Conservation (phyloP, 1,140 invertebrate species). For the Heliothis virescens region DNA sequence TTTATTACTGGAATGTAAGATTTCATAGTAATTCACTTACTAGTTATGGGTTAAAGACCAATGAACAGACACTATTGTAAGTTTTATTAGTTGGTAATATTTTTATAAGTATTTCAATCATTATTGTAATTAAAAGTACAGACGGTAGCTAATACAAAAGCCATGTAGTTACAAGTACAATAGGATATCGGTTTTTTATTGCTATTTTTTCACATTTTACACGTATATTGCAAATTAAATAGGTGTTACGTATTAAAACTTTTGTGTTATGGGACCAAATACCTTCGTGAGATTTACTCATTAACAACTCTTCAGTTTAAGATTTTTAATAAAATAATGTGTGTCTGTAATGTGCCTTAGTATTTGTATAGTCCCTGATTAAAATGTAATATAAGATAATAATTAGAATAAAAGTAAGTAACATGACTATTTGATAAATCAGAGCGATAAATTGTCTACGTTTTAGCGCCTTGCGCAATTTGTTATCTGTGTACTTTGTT, state of each 20-base stretch:
- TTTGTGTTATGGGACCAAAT: slow-evolving; percentile 33
- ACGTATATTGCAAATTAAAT: slow-evolving; percentile 13
- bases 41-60: slow-evolving; percentile 7
- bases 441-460: background rate
- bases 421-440: slow-evolving; percentile 1
- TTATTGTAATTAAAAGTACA: slow-evolving; percentile 25
- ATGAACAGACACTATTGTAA: slow-evolving; percentile 14
- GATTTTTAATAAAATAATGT: slow-evolving; percentile 1
- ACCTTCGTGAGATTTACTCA: slow-evolving; percentile 16
- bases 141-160: slow-evolving; percentile 37
- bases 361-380: slow-evolving; percentile 24
- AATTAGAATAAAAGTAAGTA: background rate
- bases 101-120: slow-evolving; percentile 1
- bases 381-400: slow-evolving; percentile 2
- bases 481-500: background rate
- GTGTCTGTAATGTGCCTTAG: slow-evolving; percentile 25
- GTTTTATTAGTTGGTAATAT: slow-evolving; percentile 5
- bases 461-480: slow-evolving; percentile 13
- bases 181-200: slow-evolving; percentile 10
- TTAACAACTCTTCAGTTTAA: slow-evolving; percentile 1
- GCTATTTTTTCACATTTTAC: slow-evolving; percentile 4
- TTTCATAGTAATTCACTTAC: background rate
- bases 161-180: slow-evolving; percentile 43
- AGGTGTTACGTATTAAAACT: background rate
- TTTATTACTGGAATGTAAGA: slow-evolving; percentile 5